phyloP scores from a whole-genome alignment of 2,797 vertebrate species.

The Tapera naevia region DNA sequence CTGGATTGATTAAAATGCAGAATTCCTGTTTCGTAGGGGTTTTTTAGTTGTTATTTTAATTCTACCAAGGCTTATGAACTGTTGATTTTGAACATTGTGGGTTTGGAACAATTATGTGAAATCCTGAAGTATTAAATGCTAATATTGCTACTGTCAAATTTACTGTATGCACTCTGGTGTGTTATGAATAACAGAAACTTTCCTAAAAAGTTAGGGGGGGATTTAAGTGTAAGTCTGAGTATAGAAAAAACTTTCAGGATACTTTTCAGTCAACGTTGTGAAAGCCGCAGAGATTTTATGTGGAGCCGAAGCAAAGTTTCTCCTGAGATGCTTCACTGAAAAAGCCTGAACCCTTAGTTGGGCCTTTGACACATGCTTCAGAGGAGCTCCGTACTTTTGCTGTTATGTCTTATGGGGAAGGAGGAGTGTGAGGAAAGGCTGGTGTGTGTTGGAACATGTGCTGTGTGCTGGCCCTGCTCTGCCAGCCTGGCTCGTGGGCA shows the following conservation, averaged over 20 bases:
- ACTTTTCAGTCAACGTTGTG: not conserved
- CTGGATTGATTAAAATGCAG: not conserved
- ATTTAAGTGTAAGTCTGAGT: not conserved
- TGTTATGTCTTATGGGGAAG: not conserved
- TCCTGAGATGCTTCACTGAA: not conserved
- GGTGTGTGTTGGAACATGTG: not conserved
- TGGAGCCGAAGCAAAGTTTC: not conserved
- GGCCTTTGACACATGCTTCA: not conserved
- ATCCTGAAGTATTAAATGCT: not conserved
- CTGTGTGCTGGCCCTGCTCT: rapidly evolving
- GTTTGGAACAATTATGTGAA: not conserved
- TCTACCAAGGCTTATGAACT: not conserved
- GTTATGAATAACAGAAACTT: not conserved
- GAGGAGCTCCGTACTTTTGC: not conserved
- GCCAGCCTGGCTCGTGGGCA: rapidly evolving
- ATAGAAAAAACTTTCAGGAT: not conserved
- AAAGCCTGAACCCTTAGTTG: not conserved
- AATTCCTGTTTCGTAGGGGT: not conserved
- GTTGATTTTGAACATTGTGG: not conserved
- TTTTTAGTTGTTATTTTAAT: not conserved
- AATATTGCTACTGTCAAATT: not conserved
- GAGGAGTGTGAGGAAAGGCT: not conserved
- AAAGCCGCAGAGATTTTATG: not conserved
- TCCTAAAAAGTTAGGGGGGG: not conserved
- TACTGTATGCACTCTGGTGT: not conserved